Evolutionary conservation across 2,888 invertebrate genomes (phyloP).

Genomic region (Portevinia maculata): DNA sequence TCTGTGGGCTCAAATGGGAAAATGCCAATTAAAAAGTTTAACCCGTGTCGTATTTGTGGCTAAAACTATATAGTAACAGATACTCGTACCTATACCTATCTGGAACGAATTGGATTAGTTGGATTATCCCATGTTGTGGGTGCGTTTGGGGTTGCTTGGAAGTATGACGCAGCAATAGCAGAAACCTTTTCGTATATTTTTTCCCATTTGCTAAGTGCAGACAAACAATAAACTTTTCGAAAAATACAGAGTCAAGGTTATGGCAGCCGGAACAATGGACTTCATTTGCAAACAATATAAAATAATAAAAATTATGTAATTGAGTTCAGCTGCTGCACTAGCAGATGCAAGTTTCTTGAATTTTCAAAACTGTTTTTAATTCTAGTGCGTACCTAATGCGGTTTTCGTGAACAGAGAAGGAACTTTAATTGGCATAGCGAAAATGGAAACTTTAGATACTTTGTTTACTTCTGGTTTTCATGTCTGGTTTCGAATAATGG

Average conservation of each 20-base stretch:
- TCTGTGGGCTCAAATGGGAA: conserved; percentile 21
- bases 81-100: not conserved
- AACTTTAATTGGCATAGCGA: conserved; percentile 34
- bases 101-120: conserved; percentile 31
- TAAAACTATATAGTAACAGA: conserved; percentile 22
- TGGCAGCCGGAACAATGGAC: conserved; percentile 32
- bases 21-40: conserved; percentile 44
- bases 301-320: not conserved
- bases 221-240: not conserved
- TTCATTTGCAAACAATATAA: conserved; percentile 8
- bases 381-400: conserved; percentile 7
- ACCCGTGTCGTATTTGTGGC: conserved; percentile 22
- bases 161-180: too few species aligned
- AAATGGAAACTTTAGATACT: conserved; percentile 5
- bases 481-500: conserved; percentile 1
- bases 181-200: not conserved
- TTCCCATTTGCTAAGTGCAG: conserved; percentile 20
- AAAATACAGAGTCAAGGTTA: conserved; percentile 54
- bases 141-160: not conserved
- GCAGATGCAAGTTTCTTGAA: conserved; percentile 10
- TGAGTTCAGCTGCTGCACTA: not conserved
- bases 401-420: conserved; percentile 19
- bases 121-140: conserved; percentile 37
- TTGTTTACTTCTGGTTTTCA: conserved; percentile 14
- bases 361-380: conserved; percentile 1